A percentile compares a stretch with the other conserved stretches of the same genome.
phyloP scores from a whole-genome alignment of 2,113 vertebrate species.

The Myotis yumanensis region DNA sequence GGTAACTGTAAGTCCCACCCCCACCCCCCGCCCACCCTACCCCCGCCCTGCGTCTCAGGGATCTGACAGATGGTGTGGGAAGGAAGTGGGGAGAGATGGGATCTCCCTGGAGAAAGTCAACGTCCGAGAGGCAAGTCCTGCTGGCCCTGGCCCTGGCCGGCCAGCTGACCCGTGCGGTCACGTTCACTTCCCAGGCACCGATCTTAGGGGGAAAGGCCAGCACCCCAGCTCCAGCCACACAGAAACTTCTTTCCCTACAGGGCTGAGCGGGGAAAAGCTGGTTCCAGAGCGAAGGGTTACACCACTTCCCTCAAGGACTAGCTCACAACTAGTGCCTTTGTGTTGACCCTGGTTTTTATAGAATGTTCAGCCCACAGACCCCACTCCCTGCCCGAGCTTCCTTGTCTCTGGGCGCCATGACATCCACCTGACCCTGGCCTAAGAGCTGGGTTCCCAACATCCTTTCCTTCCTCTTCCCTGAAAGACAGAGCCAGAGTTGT shows the following conservation, averaged over 20 bases:
- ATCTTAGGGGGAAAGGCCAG: neutral
- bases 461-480: neutral
- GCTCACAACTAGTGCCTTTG: neutral
- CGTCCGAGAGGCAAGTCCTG: neutral
- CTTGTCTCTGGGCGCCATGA: neutral
- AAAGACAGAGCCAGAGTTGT: neutral
- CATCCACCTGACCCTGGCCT: neutral
- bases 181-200: neutral
- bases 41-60: neutral
- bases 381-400: neutral
- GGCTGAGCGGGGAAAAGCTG: neutral
- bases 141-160: neutral
- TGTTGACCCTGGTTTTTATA: neutral
- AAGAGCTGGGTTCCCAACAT: neutral
- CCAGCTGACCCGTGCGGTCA: neutral
- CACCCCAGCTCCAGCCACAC: neutral
- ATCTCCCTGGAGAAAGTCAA: constrained; percentile 25
- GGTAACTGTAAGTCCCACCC: constrained; percentile 61
- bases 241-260: neutral
- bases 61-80: neutral
- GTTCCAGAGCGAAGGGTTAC: neutral
- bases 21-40: neutral
- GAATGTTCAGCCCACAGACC: neutral
- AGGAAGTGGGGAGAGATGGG: constrained; percentile 38
- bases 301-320: neutral